A percentile compares a stretch with the other conserved stretches of the same genome.
Conservation (phyloP, 1,140 invertebrate species). For the Musca domestica region DNA sequence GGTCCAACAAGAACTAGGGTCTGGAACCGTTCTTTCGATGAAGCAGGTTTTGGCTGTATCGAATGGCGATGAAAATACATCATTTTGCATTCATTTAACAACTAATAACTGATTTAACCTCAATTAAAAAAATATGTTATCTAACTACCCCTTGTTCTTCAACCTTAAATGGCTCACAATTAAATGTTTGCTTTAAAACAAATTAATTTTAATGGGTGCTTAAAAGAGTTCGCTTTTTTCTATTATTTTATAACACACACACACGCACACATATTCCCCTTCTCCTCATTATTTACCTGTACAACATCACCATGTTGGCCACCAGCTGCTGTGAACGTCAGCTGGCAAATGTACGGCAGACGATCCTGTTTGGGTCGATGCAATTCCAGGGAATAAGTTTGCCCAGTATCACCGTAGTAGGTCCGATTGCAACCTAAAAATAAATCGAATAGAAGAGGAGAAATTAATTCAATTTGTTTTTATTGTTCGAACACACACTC, state of each 20-base stretch:
- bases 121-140: too few species aligned
- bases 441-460: neutral
- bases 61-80: too few species aligned
- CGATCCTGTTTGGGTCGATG: constrained; percentile 77
- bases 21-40: too few species aligned
- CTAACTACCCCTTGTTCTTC: too few species aligned
- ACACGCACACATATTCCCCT: neutral
- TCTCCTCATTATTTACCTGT: constrained; percentile 64
- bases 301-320: constrained; percentile 79
- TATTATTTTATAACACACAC: neutral
- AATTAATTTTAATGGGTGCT: neutral
- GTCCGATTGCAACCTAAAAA: constrained; percentile 80
- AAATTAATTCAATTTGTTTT: constrained; percentile 7
- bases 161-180: too few species aligned
- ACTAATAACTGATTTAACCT: too few species aligned
- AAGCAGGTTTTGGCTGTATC: too few species aligned
- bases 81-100: too few species aligned
- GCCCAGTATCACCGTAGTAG: constrained; percentile 79
- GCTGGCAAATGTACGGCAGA: constrained; percentile 79
- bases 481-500: too few species aligned
- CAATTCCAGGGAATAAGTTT: constrained; percentile 77
- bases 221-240: neutral
- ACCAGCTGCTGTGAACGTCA: constrained; percentile 83
- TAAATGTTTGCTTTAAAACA: too few species aligned
- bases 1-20: too few species aligned